These are phyloP conservation scores for Diadegma fenestrale DNA, from an alignment of 2,888 invertebrate genomes.

Conservation along the genomic window DNA sequence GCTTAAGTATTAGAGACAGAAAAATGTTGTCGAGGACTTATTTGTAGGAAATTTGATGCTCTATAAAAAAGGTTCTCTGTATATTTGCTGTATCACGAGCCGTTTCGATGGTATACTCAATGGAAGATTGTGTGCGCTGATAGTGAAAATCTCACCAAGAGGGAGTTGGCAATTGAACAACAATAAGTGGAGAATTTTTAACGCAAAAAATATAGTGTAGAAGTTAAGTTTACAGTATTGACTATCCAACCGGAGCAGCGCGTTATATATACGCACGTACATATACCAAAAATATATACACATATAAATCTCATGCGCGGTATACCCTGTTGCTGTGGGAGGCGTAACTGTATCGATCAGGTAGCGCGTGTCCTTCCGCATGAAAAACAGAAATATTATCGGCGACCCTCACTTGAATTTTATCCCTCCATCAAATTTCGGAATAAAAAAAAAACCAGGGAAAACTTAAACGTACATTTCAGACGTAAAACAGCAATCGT, in stretches of 20 bases:
- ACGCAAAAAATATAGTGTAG: background rate
- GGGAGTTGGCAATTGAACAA: background rate
- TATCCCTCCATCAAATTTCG: background rate
- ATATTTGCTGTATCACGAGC: background rate
- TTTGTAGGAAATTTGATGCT: background rate
- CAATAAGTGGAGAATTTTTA: background rate
- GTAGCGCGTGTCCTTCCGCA: conserved; percentile 73
- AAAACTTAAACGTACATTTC: background rate
- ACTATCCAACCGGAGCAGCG: background rate
- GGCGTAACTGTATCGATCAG: conserved; percentile 82
- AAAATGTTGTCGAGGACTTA: background rate
- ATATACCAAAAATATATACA: conserved; percentile 41
- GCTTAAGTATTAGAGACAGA: background rate
- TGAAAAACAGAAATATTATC: conserved; percentile 64
- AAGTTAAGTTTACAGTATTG: conserved; percentile 4
- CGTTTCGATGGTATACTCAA: background rate
- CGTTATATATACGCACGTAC: conserved; percentile 3
- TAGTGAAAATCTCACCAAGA: background rate
- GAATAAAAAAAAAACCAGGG: background rate
- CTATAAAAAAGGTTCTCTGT: background rate
- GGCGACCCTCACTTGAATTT: conserved; percentile 30
- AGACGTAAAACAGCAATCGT: background rate
- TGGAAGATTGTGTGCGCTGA: background rate
- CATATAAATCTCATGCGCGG: conserved; percentile 62
- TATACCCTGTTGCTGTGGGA: conserved; percentile 81